phyloP scores from a whole-genome alignment of 2,888 invertebrate genomes.

The Drosophila tripunctata region DNA sequence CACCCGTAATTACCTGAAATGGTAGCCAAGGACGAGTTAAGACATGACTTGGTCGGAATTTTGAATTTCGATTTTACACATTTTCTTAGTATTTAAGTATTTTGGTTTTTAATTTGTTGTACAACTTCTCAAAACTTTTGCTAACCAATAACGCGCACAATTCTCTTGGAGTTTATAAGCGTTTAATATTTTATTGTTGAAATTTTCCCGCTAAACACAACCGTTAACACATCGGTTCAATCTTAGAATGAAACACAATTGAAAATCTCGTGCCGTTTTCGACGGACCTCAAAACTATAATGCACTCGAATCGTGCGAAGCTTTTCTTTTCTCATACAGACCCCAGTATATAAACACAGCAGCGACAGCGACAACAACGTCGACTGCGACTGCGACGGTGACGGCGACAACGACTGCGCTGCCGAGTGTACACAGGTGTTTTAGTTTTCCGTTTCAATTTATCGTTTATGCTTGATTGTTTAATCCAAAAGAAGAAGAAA shows the following conservation, averaged over 20 bases:
- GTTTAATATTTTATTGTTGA: conserved; percentile 17
- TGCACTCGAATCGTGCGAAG: conserved; percentile 46
- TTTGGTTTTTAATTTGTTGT: background rate
- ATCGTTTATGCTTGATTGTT: conserved; percentile 54
- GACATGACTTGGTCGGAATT: conserved; percentile 29
- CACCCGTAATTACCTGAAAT: conserved; percentile 61
- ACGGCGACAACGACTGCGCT: conserved; percentile 42
- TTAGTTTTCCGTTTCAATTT: conserved; percentile 62
- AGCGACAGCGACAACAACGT: conserved; percentile 7
- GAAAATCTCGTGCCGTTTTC: conserved; percentile 58
- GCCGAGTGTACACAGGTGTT: conserved; percentile 76
- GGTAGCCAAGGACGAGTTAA: conserved; percentile 40
- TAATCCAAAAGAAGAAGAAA: conserved; percentile 35
- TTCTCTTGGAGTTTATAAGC: background rate
- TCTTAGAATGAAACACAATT: conserved; percentile 72
- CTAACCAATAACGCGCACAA: conserved; percentile 4
- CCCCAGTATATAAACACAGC: conserved; percentile 1
- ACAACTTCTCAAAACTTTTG: background rate
- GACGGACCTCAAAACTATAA: conserved; percentile 50
- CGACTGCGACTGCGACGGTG: conserved; percentile 24
- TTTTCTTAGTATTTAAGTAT: conserved; percentile 4
- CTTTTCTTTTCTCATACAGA: conserved; percentile 67
- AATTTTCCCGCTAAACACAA: conserved; percentile 43
- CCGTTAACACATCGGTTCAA: conserved; percentile 68
- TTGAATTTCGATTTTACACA: background rate